A percentile compares a stretch with the other conserved stretches of the same genome.
These are phyloP conservation scores for Dicrurus megarhynchus DNA, from an alignment of 2,113 vertebrate genomes.

Conservation along the genomic window DNA sequence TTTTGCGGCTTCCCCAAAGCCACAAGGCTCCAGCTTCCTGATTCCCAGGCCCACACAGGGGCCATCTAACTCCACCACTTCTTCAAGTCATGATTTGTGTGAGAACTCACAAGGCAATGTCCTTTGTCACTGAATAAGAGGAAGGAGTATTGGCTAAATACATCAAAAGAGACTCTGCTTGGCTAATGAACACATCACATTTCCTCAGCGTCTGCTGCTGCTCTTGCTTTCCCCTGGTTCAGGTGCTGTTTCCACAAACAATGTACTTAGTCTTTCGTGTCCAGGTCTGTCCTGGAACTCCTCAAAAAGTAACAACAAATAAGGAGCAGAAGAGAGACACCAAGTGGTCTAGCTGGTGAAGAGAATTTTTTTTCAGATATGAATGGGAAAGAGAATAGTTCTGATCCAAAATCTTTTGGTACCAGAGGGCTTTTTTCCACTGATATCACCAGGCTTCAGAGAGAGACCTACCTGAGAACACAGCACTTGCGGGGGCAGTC, in stretches of 20 bases:
- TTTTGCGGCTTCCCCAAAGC: constrained; percentile 4
- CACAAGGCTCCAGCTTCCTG: not conserved
- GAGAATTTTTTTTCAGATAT: not conserved
- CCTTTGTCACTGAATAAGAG: not conserved
- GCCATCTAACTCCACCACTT: not conserved
- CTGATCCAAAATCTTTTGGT: not conserved
- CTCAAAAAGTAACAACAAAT: not conserved
- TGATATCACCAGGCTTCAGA: not conserved
- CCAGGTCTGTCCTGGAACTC: not conserved
- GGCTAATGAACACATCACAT: not conserved
- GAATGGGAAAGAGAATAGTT: not conserved
- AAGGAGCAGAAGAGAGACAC: constrained; percentile 3
- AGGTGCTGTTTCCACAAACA: not conserved
- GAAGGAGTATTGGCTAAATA: not conserved
- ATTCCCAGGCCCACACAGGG: not conserved
- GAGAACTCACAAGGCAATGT: not conserved
- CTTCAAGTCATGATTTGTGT: not conserved
- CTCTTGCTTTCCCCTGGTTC: not conserved
- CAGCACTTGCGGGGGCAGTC: not conserved
- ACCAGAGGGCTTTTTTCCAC: not conserved
- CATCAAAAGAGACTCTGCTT: accelerated
- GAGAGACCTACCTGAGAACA: not conserved
- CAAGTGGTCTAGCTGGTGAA: not conserved
- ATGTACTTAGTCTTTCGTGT: not conserved
- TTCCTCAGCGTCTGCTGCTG: not conserved